A percentile compares a stretch with the other conserved stretches of the same genome.
These are phyloP conservation scores for Sebastes variabilis DNA, from an alignment of 2,797 vertebrate genomes.

Conservation along the genomic window DNA sequence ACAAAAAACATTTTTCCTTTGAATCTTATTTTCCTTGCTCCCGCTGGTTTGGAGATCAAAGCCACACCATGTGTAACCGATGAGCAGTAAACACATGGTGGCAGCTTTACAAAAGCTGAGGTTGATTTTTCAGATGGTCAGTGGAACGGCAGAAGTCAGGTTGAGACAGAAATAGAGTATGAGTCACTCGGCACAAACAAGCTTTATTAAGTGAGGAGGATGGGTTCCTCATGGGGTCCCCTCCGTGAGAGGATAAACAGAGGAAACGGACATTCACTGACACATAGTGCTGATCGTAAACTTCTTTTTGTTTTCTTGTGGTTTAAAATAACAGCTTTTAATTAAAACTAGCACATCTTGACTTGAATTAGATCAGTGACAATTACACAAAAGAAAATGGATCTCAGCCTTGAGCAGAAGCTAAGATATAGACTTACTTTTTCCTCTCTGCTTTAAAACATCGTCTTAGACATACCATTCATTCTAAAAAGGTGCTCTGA, in stretches of 20 bases:
- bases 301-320: background rate
- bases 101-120: slow-evolving; percentile 56
- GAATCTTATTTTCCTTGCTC: slow-evolving; percentile 32
- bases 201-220: slow-evolving; percentile 48
- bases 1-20: slow-evolving; percentile 47
- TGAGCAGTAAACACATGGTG: slow-evolving; percentile 63
- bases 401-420: background rate
- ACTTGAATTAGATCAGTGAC: background rate
- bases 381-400: no score
- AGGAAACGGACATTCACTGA: slow-evolving; percentile 28
- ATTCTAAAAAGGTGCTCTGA: slow-evolving; percentile 19
- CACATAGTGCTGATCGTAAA: slow-evolving; percentile 4
- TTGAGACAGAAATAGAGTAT: slow-evolving; percentile 58
- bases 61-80: slow-evolving; percentile 53
- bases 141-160: slow-evolving; percentile 50
- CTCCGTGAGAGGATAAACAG: slow-evolving; percentile 22
- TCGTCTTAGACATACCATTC: slow-evolving; percentile 19
- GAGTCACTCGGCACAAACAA: slow-evolving; percentile 58
- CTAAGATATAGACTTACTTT: background rate
- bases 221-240: slow-evolving; percentile 13
- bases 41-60: slow-evolving; percentile 56
- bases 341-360: background rate
- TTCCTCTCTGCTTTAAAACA: slow-evolving; percentile 7
- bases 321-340: slow-evolving; percentile 7
- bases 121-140: slow-evolving; percentile 56